phyloP scores from a whole-genome alignment of 2,888 invertebrate species.

The Coecobrya sp. region DNA sequence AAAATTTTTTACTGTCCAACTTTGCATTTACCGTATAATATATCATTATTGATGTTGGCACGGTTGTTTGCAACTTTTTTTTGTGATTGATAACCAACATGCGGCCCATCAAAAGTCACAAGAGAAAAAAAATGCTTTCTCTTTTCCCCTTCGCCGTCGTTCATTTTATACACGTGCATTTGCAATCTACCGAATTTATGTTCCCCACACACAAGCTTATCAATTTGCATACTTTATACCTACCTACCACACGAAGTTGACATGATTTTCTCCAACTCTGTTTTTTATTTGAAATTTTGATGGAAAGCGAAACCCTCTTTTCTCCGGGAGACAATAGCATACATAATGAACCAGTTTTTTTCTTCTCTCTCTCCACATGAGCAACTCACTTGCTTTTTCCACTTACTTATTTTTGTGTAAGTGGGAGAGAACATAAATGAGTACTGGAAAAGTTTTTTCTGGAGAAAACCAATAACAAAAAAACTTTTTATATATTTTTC shows the following conservation, averaged over 20 bases:
- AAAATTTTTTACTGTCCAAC: no score
- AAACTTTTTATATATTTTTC: no score
- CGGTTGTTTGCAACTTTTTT: background rate
- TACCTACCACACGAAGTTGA: no score
- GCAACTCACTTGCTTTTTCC: no score
- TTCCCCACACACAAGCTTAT: no score
- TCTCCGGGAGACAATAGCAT: background rate
- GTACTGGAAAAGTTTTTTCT: no score
- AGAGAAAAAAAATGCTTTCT: background rate
- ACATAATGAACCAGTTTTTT: slow-evolving; percentile 39
- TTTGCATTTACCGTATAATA: background rate
- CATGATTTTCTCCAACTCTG: background rate
- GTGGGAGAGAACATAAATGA: no score
- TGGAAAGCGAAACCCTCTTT: background rate
- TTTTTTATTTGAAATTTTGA: background rate
- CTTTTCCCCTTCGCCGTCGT: background rate
- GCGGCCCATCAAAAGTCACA: background rate
- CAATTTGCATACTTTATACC: background rate
- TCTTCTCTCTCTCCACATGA: no score
- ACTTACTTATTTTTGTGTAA: no score
- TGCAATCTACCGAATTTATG: no score
- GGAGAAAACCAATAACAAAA: no score
- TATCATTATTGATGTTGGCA: background rate
- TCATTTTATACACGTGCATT: background rate
- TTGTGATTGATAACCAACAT: slow-evolving; percentile 11